Evolutionary conservation across 2,797 vertebrate genomes (phyloP).

Genomic region (Gallinago nigripennis): DNA sequence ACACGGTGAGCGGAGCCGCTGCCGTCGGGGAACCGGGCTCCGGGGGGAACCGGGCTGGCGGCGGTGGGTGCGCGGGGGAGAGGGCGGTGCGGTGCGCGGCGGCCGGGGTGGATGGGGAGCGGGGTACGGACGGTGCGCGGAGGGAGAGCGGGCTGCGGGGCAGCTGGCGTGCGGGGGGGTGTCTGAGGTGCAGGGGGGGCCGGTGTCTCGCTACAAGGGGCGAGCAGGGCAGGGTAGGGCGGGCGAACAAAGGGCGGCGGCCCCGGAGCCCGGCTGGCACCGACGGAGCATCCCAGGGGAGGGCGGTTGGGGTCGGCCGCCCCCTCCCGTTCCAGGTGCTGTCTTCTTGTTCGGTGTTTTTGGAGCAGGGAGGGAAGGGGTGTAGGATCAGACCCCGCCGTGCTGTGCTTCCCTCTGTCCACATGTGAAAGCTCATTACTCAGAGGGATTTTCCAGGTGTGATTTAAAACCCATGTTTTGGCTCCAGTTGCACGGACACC

Average conservation of each 20-base stretch:
- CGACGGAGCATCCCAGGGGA: background rate
- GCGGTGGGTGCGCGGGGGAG: too few relatives aligned
- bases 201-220: background rate
- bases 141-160: too few relatives aligned
- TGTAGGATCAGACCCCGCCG: background rate
- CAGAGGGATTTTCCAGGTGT: background rate
- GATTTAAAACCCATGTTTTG: background rate
- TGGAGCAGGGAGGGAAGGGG: background rate
- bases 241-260: background rate
- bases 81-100: background rate
- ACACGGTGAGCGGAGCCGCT: background rate
- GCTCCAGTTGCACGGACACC: background rate
- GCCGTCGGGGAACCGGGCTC: background rate
- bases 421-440: accelerated
- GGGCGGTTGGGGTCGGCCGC: background rate
- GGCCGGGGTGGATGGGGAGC: background rate
- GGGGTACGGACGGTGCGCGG: background rate
- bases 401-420: background rate
- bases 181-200: background rate
- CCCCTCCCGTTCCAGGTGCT: background rate
- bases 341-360: background rate
- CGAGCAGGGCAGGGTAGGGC: background rate
- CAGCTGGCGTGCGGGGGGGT: background rate
- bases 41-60: background rate
- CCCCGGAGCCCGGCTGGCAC: background rate